Base-by-base conservation (phyloP, 1,140 invertebrate genomes). In the Drosophila triauraria region DNA sequence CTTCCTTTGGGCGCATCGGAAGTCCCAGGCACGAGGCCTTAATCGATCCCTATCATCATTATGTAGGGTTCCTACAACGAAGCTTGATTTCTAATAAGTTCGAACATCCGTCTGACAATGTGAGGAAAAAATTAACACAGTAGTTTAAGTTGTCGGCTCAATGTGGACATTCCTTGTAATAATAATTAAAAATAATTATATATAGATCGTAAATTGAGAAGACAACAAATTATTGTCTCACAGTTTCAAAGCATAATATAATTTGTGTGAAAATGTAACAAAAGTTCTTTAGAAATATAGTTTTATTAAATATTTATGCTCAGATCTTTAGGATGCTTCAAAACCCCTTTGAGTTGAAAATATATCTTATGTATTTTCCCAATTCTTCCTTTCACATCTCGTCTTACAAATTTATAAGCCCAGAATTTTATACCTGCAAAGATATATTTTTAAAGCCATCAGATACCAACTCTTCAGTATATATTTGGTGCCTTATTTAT, bases 1-100 rank as follows among this genome's bases (percentile, higher is more conserved):
- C 63, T 78, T 44, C 65, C 72, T 64, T 77, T 78, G 64, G 54
- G 46, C 44, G 64, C 75, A 78, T 77, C 74, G 75, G 75, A 78
- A 78, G 69, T 72, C 53, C 30, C 69, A 60, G 75, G 75, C 75
- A 78, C 75, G 75, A 61, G 63, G 63, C 63, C 57, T 61, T 69
- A 78, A 78, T 78, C 64, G 75, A 30, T 60, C 75, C 54, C 50
- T 59, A 77, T 78, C 27, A 69, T 54, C 46, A 48, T 78, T 69
- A 69, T 61, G 42, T 8, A 54, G 56, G 63, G 75, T 68, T 77
- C 50, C 40, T 46, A 13, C 35, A 5, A 8, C 43, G 13, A 35
- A 32, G 23, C 20, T 42, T 72, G 42, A 46, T 32, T 60, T 72
- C 20, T 72, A 71, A 54, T 78, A 69, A 77, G 57, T 61, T 25